A percentile compares a stretch with the other conserved stretches of the same genome.
Evolutionary conservation across 2,113 vertebrate species (phyloP).

Genomic region (Paratilapia polleni): DNA sequence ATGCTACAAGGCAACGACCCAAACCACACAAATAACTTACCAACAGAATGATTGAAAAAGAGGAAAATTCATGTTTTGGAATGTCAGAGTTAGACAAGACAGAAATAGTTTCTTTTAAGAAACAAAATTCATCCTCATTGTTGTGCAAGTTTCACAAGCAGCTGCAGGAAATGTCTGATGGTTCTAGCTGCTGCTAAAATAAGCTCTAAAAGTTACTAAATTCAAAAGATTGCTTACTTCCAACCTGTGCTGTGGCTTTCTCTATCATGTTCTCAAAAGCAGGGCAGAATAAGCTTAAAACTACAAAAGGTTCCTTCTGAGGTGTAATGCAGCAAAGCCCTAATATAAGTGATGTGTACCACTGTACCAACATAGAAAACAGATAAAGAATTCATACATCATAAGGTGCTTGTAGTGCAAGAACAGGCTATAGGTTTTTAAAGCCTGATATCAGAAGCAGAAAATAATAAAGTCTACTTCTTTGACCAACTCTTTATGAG

Average conservation of each 20-base stretch:
- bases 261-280: not conserved
- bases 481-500: not conserved
- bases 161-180: not conserved
- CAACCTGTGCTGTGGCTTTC: not conserved
- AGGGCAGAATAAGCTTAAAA: not conserved
- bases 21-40: not conserved
- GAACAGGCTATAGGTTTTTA: not conserved
- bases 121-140: not conserved
- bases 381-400: not conserved
- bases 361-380: not conserved
- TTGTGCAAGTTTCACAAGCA: not conserved
- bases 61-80: no score
- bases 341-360: not conserved
- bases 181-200: not conserved
- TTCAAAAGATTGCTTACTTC: not conserved
- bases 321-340: not conserved
- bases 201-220: not conserved
- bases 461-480: not conserved
- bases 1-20: not conserved
- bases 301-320: not conserved
- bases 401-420: not conserved
- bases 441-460: not conserved
- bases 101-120: not conserved
- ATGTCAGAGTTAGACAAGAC: not conserved
- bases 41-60: no score